phyloP scores from a whole-genome alignment of 2,888 invertebrate species.

The Scrobipalpa atriplicella region DNA sequence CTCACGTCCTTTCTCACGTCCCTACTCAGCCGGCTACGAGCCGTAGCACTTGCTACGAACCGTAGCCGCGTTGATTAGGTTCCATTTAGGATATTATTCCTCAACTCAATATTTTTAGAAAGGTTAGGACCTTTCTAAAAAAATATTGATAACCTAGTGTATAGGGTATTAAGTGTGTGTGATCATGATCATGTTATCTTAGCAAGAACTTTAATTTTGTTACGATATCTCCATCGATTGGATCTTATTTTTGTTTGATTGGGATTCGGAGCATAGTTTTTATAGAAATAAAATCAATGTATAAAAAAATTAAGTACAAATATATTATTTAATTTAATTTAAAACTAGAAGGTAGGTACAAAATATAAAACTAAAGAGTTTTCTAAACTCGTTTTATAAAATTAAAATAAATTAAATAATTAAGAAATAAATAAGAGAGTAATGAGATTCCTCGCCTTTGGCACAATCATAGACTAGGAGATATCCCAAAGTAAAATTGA shows the following conservation, averaged over 20 bases:
- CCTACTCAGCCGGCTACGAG: neutral
- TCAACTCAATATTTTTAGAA: too few species aligned
- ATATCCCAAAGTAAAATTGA: constrained; percentile 37
- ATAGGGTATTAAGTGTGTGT: too few species aligned
- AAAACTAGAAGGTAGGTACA: constrained; percentile 51
- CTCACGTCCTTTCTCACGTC: neutral
- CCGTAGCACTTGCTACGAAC: constrained; percentile 13
- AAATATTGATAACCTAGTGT: too few species aligned
- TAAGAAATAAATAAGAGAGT: constrained; percentile 46
- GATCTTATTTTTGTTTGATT: too few species aligned
- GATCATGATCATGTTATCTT: too few species aligned
- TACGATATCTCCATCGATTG: too few species aligned
- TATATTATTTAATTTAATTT: constrained; percentile 43
- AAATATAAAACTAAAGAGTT: constrained; percentile 54
- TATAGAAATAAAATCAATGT: neutral
- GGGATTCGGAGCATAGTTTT: neutral
- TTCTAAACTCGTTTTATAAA: constrained; percentile 58
- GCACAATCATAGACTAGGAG: constrained; percentile 68
- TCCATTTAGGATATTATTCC: neutral
- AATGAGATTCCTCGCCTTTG: constrained; percentile 77
- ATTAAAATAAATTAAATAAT: constrained; percentile 48
- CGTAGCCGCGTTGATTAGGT: neutral
- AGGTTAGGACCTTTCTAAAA: too few species aligned
- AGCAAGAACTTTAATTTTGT: too few species aligned
- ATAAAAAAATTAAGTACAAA: constrained; percentile 30